Base-by-base conservation (phyloP, 1,140 invertebrate genomes). In the Melipona quadrifasciata region DNA sequence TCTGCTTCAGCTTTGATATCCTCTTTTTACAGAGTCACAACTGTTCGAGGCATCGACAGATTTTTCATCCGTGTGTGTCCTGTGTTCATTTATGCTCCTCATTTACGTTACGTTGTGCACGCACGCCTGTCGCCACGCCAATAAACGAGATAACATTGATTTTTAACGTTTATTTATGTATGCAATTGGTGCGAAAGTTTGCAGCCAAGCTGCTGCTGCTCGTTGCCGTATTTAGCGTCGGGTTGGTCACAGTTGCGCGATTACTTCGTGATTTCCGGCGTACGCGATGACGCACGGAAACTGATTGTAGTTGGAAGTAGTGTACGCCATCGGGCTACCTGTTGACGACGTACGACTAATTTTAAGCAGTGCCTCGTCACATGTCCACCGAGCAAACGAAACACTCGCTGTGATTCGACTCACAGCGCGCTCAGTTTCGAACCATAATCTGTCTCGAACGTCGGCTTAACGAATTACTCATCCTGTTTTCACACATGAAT, bases 181-280 rank as follows among this genome's bases (percentile, higher is more conserved):
- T 58, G 57, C 57, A 12, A 21, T 24, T 24, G 58, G 58, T 61
- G 53, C 31, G 19, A 47, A 58, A 8, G 12, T 58, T 31, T 47
- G 16, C 24, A 57, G 39, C 34, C 1, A 34, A 55, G n/a, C 2
- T 19, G 12, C 39, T 4, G 39, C 39, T 47, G 31, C 31, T 47
- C 39, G 39, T 47, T 47, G 39, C 3, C 16, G n/a, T 81, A 81
- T 74, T 73, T 51, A 53, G 14, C 19, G 31, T 47, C 31, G 73
- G 47, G 47, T 81, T 67, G 64, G 34, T 51, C 53, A 82, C 47
- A 81, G 76, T 82, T 76, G 77, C 67, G n/a, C 58, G 85, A 82
- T 87, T 87, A 76, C 73, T 87, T 88, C 39, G 87, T 51, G 76
- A 88, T 84, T 87, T 87, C 87, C 87, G 86, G 84, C 78, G 67